Percentiles rank a stretch among this genome's conserved stretches.
Evolutionary conservation across 2,797 vertebrate genomes (phyloP).

Genomic region (Myotis vivesi): DNA sequence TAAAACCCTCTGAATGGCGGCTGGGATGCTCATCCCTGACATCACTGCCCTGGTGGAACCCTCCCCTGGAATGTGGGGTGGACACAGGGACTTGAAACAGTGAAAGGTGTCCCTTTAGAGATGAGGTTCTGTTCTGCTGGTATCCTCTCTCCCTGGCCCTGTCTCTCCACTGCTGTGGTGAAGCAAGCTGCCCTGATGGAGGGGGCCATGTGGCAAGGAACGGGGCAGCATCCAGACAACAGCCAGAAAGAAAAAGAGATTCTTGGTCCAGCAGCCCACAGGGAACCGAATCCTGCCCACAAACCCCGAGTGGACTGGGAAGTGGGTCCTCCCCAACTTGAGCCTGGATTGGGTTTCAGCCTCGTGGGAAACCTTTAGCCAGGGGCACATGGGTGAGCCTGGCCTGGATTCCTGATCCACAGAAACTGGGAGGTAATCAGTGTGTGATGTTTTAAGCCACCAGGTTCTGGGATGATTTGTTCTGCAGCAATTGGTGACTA

Average conservation of each 20-base stretch:
- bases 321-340: not conserved
- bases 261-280: not conserved
- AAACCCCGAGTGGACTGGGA: not conserved
- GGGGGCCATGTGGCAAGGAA: not conserved
- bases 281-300: not conserved
- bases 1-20: not conserved
- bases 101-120: not conserved
- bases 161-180: not conserved
- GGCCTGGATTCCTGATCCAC: not conserved
- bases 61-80: not conserved
- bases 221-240: not conserved
- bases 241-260: not conserved
- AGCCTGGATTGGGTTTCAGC: not conserved
- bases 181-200: not conserved
- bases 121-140: not conserved
- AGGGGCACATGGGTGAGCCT: not conserved
- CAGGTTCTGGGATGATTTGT: not conserved
- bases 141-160: not conserved
- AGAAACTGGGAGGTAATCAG: not conserved
- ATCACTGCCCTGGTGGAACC: not conserved
- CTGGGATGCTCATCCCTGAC: not conserved
- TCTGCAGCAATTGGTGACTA: not conserved
- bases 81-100: not conserved
- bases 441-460: not conserved
- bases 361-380: not conserved